These are phyloP conservation scores for Parazoanthus atlanticus DNA, from an alignment of 92 coral and sea anemone genomes.

Conservation along the genomic window DNA sequence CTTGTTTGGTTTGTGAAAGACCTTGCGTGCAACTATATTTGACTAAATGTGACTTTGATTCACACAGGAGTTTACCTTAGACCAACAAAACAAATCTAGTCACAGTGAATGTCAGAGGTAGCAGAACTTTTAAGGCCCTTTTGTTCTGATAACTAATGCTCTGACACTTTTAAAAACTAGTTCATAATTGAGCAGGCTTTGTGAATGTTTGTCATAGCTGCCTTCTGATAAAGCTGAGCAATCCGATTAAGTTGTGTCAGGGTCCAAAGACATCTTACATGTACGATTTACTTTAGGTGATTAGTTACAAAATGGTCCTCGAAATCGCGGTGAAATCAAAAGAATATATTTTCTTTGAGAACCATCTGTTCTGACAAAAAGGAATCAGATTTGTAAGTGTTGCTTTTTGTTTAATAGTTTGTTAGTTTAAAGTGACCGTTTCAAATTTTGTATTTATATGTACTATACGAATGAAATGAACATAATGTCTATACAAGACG, in stretches of 20 bases:
- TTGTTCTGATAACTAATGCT: slow-evolving; percentile 2
- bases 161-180: slow-evolving; percentile 2
- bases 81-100: neutral
- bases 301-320: neutral
- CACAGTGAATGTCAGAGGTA: neutral
- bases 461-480: too few relatives aligned
- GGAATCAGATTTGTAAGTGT: neutral
- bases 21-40: neutral
- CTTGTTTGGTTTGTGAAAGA: neutral
- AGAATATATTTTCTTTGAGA: neutral
- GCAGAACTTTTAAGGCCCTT: neutral
- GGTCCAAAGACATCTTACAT: neutral
- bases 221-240: neutral
- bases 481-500: neutral
- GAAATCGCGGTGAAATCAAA: neutral
- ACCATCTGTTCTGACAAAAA: neutral
- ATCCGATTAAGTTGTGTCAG: slow-evolving; percentile 16
- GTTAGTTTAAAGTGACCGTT: neutral
- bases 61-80: neutral
- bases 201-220: slow-evolving; percentile 6
- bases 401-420: neutral
- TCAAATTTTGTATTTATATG: neutral
- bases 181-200: slow-evolving; percentile 5
- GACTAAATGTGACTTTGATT: too few relatives aligned
- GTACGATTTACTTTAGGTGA: neutral